A percentile compares a stretch with the other conserved stretches of the same genome.
Evolutionary conservation across 1,140 invertebrate species (phyloP).

Genomic region (Laodelphax striatellus): DNA sequence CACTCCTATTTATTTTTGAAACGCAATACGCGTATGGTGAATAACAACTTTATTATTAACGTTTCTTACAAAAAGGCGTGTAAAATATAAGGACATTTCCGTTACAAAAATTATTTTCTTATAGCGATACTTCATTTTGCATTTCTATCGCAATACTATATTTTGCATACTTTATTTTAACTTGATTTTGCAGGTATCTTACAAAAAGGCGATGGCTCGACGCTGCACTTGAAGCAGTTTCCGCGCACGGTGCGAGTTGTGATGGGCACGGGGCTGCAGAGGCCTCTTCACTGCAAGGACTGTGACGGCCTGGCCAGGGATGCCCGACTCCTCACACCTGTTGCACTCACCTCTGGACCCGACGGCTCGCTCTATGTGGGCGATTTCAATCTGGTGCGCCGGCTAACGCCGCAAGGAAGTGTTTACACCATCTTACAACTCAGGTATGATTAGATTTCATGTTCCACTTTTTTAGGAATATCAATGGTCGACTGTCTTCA

Average conservation of each 20-base stretch:
- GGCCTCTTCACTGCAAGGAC: constrained; percentile 58
- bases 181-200: constrained; percentile 58
- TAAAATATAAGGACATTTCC: no score
- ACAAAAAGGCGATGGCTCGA: constrained; percentile 92
- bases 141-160: no score
- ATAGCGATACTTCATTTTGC: no score
- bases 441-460: constrained; percentile 42
- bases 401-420: constrained; percentile 82
- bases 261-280: constrained; percentile 87
- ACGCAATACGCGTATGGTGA: no score
- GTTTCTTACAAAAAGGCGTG: no score
- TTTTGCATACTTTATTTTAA: no score
- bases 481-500: no score
- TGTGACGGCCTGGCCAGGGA: constrained; percentile 81
- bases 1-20: no score
- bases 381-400: constrained; percentile 89
- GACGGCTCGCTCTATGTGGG: constrained; percentile 95
- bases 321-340: constrained; percentile 77
- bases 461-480: no score
- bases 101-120: no score
- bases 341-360: constrained; percentile 83
- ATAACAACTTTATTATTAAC: no score
- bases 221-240: constrained; percentile 85
- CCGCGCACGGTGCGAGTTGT: constrained; percentile 84
- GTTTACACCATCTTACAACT: constrained; percentile 89